Conservation (phyloP, 2,888 invertebrate genomes). For the Clepsis dumicolana region DNA sequence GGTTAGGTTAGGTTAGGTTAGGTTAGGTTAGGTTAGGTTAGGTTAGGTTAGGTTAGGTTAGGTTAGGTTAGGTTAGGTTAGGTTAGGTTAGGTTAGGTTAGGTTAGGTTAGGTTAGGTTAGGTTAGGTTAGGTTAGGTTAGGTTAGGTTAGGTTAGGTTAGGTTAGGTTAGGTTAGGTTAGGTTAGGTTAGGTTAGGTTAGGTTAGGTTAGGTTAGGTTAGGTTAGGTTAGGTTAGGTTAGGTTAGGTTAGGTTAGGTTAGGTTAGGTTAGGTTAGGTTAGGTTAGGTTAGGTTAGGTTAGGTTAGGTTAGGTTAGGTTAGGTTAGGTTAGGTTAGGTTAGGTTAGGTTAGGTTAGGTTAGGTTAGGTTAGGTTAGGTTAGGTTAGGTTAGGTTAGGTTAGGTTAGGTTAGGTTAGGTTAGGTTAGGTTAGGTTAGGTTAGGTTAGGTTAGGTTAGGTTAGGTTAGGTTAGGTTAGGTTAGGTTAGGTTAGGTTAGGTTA, state of each 20-base stretch:
- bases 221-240: constrained; percentile 1
- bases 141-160: not conserved
- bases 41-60: constrained; percentile 25
- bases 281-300: constrained; percentile 2
- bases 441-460: constrained; percentile 23
- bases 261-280: constrained; percentile 1
- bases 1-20: constrained; percentile 27
- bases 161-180: not conserved
- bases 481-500: constrained; percentile 37
- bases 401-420: constrained; percentile 3
- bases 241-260: too few species aligned
- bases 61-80: constrained; percentile 25
- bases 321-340: constrained; percentile 4
- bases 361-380: not conserved
- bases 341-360: constrained; percentile 4
- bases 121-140: constrained; percentile 4
- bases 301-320: constrained; percentile 4
- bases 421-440: constrained; percentile 21
- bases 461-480: constrained; percentile 24
- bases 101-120: constrained; percentile 1
- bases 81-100: constrained; percentile 2
- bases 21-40: constrained; percentile 28
- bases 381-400: constrained; percentile 4
- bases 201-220: constrained; percentile 4
- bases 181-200: constrained; percentile 4